These are phyloP conservation scores for Meriones unguiculatus DNA, from an alignment of 2,113 vertebrate species.

Conservation along the genomic window DNA sequence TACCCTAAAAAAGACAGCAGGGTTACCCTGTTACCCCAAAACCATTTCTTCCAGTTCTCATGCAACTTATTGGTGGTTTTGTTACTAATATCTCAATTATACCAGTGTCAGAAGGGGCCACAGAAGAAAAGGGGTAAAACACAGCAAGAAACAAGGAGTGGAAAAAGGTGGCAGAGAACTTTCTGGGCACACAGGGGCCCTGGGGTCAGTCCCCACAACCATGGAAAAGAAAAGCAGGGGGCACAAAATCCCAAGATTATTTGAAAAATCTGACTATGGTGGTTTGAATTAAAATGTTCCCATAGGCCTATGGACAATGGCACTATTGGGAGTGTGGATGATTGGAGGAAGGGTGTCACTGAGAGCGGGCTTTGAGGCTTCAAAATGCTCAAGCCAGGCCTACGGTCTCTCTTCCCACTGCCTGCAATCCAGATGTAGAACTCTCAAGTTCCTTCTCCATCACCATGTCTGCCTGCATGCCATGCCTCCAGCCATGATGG, in stretches of 20 bases:
- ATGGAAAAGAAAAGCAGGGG: background rate
- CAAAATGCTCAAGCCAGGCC: background rate
- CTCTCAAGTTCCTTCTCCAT: background rate
- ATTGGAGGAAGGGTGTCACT: background rate
- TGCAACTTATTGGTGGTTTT: background rate
- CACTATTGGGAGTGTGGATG: background rate
- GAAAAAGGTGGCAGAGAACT: background rate
- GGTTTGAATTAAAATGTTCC: background rate
- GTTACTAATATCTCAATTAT: background rate
- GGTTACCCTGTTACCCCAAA: background rate
- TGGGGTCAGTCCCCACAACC: background rate
- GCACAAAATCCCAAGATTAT: background rate
- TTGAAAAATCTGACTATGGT: background rate
- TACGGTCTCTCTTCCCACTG: background rate
- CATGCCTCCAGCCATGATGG: background rate
- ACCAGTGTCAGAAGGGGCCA: background rate
- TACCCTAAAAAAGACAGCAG: background rate
- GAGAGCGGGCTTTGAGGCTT: background rate
- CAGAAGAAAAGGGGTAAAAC: background rate
- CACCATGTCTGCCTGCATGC: background rate
- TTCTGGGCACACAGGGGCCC: background rate
- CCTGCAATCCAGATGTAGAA: background rate
- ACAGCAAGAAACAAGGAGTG: background rate
- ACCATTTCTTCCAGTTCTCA: slow-evolving; percentile 25
- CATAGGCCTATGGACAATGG: background rate